A percentile compares a stretch with the other conserved stretches of the same genome.
Conservation (phyloP, 2,888 invertebrate genomes). For the Phymatocera aterrima region DNA sequence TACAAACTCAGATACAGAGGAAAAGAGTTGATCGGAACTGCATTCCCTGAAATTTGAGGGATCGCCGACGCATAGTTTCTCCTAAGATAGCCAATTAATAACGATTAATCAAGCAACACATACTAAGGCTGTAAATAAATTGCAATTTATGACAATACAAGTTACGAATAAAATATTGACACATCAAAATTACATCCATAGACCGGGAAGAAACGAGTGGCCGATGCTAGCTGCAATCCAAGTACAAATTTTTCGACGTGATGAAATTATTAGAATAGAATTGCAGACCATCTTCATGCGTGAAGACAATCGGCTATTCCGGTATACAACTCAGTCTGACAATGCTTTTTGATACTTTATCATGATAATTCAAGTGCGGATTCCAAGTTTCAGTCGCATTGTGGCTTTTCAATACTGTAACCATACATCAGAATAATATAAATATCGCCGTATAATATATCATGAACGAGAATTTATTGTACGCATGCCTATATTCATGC, state of each 20-base stretch:
- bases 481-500: background rate
- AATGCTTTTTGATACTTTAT: background rate
- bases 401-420: background rate
- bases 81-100: background rate
- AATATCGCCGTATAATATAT: background rate
- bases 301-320: background rate
- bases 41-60: constrained; percentile 85
- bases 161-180: no score
- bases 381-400: background rate
- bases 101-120: background rate
- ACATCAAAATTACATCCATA: no score
- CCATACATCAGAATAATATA: background rate
- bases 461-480: background rate
- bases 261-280: background rate
- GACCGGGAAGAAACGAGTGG: no score
- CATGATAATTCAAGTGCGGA: background rate
- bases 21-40: constrained; percentile 87
- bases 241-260: background rate
- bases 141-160: background rate
- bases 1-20: constrained; percentile 86
- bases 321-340: background rate
- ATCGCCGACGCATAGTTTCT: background rate
- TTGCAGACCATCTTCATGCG: background rate
- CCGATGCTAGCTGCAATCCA: background rate
- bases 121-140: background rate